phyloP scores from a whole-genome alignment of 2,797 vertebrate genomes.

The Kryptopterus vitreolus region DNA sequence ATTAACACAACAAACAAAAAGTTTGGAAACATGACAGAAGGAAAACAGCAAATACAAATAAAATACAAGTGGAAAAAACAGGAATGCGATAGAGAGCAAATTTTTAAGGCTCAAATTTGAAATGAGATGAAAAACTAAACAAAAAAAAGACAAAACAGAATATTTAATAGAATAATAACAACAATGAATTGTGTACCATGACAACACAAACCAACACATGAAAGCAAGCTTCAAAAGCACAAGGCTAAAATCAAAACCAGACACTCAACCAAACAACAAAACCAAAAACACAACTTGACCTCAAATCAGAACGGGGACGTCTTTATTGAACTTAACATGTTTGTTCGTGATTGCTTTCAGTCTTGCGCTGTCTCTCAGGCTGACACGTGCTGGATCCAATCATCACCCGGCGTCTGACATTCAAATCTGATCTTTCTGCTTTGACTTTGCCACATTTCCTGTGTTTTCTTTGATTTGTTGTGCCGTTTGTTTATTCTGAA shows the following conservation, averaged over 20 bases:
- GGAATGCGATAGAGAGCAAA: no score
- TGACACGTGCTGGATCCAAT: background rate
- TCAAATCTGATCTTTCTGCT: background rate
- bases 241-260: background rate
- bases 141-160: background rate
- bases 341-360: background rate
- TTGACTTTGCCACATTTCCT: background rate
- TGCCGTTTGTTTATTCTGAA: background rate
- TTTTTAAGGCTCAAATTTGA: background rate
- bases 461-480: background rate
- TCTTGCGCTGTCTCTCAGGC: background rate
- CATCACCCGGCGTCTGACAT: background rate
- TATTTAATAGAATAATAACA: background rate
- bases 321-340: background rate
- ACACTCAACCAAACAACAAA: background rate
- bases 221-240: background rate
- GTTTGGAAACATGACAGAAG: background rate
- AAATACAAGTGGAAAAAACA: background rate
- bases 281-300: background rate
- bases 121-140: background rate
- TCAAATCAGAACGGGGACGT: background rate
- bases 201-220: background rate
- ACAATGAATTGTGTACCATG: background rate
- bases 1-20: background rate
- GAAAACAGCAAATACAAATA: background rate